Percentiles rank a stretch among this genome's conserved stretches.
phyloP scores from a whole-genome alignment of 2,113 vertebrate species.

The Acinonyx jubatus region DNA sequence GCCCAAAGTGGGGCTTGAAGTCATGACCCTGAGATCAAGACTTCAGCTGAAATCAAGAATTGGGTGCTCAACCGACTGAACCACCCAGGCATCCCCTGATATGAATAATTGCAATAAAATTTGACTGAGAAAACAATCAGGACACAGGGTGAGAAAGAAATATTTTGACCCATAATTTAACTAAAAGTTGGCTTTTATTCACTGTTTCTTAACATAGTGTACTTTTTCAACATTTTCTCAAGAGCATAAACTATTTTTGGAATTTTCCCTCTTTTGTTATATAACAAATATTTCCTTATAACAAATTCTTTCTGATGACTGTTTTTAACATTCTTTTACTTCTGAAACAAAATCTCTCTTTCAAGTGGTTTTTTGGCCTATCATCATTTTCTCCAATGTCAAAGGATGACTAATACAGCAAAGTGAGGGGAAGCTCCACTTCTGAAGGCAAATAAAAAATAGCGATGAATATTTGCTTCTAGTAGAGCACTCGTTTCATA shows the following conservation, averaged over 20 bases:
- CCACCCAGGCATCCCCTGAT: neutral
- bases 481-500: neutral
- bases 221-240: constrained; percentile 52
- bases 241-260: constrained; percentile 48
- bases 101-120: constrained; percentile 6
- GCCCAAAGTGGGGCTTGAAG: too few relatives aligned
- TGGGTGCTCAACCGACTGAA: too few relatives aligned
- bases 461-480: neutral
- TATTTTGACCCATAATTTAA: constrained; percentile 30
- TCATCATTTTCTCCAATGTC: constrained; percentile 38
- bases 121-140: constrained; percentile 45
- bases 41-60: too few relatives aligned
- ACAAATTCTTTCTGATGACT: constrained; percentile 50
- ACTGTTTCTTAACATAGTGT: constrained; percentile 18
- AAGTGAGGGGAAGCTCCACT: neutral
- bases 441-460: constrained; percentile 32
- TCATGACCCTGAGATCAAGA: too few relatives aligned
- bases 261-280: constrained; percentile 41
- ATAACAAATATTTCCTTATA: constrained; percentile 47
- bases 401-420: constrained; percentile 6
- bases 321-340: constrained; percentile 49
- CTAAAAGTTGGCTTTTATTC: constrained; percentile 43
- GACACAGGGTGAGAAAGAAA: neutral
- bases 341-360: constrained; percentile 40
- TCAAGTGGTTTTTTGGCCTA: neutral